Conservation (phyloP, 2,888 invertebrate genomes). For the Mythimna impura region DNA sequence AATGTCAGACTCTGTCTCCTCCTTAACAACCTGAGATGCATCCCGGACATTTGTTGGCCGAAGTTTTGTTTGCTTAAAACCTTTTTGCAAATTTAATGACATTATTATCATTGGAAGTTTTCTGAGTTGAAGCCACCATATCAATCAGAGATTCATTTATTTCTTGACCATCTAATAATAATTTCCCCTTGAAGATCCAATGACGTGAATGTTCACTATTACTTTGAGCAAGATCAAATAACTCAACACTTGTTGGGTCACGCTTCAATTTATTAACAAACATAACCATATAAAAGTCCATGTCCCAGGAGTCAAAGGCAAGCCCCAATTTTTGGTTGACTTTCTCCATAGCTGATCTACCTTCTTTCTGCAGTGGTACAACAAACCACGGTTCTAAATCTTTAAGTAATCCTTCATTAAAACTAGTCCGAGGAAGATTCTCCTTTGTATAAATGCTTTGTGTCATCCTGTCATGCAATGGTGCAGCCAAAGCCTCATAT, state of each 20-base stretch:
- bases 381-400: constrained; percentile 94
- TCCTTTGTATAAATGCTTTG: constrained; percentile 94
- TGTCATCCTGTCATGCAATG: constrained; percentile 98
- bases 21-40: constrained; percentile 92
- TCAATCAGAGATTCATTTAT: constrained; percentile 96
- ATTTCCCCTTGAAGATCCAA: constrained; percentile 98
- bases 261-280: constrained; percentile 95
- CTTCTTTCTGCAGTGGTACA: constrained; percentile 95
- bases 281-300: constrained; percentile 96
- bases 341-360: constrained; percentile 94
- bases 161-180: constrained; percentile 95
- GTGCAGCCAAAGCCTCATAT: constrained; percentile 88
- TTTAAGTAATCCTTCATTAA: constrained; percentile 92
- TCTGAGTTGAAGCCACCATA: constrained; percentile 97
- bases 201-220: constrained; percentile 99
- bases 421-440: constrained; percentile 92
- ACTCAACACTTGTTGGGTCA: constrained; percentile 99
- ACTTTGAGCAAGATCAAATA: constrained; percentile 99
- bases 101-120: constrained; percentile 96
- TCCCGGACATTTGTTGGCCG: constrained; percentile 90
- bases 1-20: constrained; percentile 93
- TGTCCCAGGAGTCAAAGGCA: constrained; percentile 98
- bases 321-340: constrained; percentile 95
- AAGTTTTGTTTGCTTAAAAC: constrained; percentile 93
- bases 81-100: constrained; percentile 99